These are phyloP conservation scores for Coreius guichenoti DNA, from an alignment of 2,797 vertebrate genomes.

Conservation along the genomic window DNA sequence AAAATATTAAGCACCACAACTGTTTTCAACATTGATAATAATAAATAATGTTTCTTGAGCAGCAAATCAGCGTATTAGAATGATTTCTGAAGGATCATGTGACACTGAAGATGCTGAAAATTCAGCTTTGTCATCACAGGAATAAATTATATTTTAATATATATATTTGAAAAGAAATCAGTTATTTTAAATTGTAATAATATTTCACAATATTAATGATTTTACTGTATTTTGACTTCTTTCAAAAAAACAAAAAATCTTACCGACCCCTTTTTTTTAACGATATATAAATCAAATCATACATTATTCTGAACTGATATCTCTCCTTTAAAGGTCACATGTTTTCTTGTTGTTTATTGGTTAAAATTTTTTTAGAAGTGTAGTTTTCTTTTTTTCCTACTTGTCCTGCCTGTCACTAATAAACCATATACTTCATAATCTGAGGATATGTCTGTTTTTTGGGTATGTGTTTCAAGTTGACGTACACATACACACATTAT, in stretches of 20 bases:
- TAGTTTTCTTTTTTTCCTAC: background rate
- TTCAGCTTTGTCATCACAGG: background rate
- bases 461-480: too few species aligned
- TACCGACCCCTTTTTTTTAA: too few species aligned
- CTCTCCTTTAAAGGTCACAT: too few species aligned
- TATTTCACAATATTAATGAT: background rate
- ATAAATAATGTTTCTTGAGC: background rate
- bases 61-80: background rate
- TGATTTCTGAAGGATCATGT: background rate
- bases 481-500: too few species aligned
- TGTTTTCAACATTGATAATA: too few species aligned
- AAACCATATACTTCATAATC: slow-evolving; percentile 9
- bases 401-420: background rate
- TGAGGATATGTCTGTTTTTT: background rate
- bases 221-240: background rate
- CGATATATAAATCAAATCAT: too few species aligned
- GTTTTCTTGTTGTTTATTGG: too few species aligned
- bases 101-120: background rate
- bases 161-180: background rate
- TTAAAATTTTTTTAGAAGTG: too few species aligned
- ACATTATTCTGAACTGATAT: too few species aligned
- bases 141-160: background rate
- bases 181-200: background rate
- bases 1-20: background rate
- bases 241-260: background rate